Evolutionary conservation across 2,888 invertebrate species (phyloP).

Genomic region (Drosophila multiciliata): DNA sequence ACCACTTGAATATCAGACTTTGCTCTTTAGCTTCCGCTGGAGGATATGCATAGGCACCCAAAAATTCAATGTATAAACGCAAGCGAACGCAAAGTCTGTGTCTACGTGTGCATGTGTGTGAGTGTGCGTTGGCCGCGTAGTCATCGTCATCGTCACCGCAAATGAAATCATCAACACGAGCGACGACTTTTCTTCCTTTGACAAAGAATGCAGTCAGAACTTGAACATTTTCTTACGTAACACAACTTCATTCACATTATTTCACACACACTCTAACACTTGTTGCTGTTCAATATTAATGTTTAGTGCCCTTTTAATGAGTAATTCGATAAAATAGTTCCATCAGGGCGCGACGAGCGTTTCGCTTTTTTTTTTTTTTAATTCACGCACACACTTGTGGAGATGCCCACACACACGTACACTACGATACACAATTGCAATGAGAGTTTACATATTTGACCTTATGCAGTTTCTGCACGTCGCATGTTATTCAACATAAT

Average conservation of each 20-base stretch:
- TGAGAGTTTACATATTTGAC: neutral
- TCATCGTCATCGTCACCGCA: slow-evolving; percentile 67
- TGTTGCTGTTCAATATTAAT: slow-evolving; percentile 37
- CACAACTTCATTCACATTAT: slow-evolving; percentile 58
- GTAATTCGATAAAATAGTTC: slow-evolving; percentile 76
- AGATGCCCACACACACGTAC: slow-evolving; percentile 48
- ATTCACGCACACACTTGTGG: slow-evolving; percentile 76
- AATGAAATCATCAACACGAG: slow-evolving; percentile 77
- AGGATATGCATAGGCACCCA: slow-evolving; percentile 42
- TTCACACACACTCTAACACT: slow-evolving; percentile 71
- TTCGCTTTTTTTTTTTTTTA: slow-evolving; percentile 73
- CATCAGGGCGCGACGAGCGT: slow-evolving; percentile 80
- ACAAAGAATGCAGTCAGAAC: slow-evolving; percentile 61
- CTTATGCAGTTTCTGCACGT: slow-evolving; percentile 19
- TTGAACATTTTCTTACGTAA: slow-evolving; percentile 75
- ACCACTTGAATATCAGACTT: slow-evolving; percentile 28
- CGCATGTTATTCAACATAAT: slow-evolving; percentile 3
- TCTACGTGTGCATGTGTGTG: slow-evolving; percentile 23
- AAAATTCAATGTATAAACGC: slow-evolving; percentile 8
- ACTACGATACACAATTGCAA: slow-evolving; percentile 4
- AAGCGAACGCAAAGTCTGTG: slow-evolving; percentile 1
- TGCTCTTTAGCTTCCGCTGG: slow-evolving; percentile 32
- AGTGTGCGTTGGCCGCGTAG: slow-evolving; percentile 46
- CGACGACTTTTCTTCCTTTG: slow-evolving; percentile 44
- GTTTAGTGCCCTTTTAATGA: slow-evolving; percentile 57